phyloP scores from a whole-genome alignment of 1,140 invertebrate species.

The Archegozetes longisetosus region DNA sequence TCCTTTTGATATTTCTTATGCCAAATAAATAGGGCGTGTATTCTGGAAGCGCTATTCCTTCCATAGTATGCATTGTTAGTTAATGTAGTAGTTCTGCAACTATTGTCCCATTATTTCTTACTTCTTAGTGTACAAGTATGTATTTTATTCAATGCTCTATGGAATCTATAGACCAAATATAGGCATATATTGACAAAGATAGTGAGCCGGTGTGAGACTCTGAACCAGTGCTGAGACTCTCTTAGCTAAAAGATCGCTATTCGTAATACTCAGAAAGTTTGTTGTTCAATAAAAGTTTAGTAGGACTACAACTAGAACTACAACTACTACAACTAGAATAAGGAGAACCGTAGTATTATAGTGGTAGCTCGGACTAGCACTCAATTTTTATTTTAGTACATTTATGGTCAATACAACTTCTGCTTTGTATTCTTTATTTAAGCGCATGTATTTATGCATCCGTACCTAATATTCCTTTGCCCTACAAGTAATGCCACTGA shows the following conservation, averaged over 20 bases:
- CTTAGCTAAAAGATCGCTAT: not conserved
- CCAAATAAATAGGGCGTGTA: not conserved
- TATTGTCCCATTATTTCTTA: no score
- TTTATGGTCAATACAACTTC: not conserved
- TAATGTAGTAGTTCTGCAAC: no score
- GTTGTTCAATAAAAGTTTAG: no score
- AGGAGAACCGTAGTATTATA: not conserved
- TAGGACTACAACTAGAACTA: not conserved
- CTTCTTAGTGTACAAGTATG: not conserved
- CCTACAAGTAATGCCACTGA: no score
- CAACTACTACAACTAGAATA: not conserved
- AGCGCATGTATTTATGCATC: not conserved
- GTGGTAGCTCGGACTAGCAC: not conserved
- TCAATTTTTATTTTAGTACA: not conserved
- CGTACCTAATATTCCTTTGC: not conserved
- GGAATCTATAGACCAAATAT: not conserved
- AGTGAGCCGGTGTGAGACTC: not conserved
- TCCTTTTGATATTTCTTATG: not conserved
- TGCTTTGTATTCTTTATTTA: not conserved
- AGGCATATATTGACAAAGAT: not conserved
- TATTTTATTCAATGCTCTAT: not conserved
- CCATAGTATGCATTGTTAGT: not conserved
- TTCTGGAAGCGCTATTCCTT: not conserved
- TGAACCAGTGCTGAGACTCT: not conserved
- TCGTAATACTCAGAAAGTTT: no score